These are phyloP conservation scores for Tolmerus cingulatus DNA, from an alignment of 2,888 invertebrate species.

Conservation along the genomic window DNA sequence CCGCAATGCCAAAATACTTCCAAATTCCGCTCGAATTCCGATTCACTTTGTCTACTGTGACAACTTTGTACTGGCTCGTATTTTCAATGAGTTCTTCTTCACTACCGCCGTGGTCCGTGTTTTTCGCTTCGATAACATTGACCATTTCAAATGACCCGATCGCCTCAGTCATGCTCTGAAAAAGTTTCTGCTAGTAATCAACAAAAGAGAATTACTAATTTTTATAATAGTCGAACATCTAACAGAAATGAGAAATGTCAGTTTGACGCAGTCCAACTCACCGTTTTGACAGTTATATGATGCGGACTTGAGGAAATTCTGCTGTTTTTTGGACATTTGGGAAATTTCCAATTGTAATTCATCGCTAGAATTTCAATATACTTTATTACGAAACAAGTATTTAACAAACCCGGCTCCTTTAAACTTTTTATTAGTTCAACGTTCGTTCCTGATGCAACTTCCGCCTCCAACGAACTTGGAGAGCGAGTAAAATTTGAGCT, in stretches of 20 bases:
- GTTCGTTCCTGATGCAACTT: background rate
- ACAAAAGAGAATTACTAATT: background rate
- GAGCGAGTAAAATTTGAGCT: background rate
- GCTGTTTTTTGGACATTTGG: background rate
- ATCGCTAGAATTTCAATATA: background rate
- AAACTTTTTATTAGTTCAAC: background rate
- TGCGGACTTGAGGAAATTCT: background rate
- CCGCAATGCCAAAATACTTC: conserved; percentile 38
- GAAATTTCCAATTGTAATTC: background rate
- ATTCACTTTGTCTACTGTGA: background rate
- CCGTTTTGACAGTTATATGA: background rate
- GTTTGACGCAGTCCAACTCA: background rate
- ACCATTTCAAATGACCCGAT: conserved; percentile 19
- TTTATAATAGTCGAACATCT: background rate
- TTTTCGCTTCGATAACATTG: conserved; percentile 11
- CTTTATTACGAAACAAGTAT: no score
- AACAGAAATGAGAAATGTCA: background rate
- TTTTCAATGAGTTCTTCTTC: conserved; percentile 1
- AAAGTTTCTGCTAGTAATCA: background rate
- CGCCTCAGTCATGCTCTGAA: background rate
- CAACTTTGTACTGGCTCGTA: conserved; percentile 30
- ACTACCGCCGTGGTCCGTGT: background rate
- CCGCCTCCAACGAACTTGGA: background rate
- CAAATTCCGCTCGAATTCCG: conserved; percentile 6
- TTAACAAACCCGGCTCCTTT: background rate